These are phyloP conservation scores for Crambe crambe DNA, from an alignment of 37 sponge, comb jelly and placozoan genomes.

Conservation along the genomic window DNA sequence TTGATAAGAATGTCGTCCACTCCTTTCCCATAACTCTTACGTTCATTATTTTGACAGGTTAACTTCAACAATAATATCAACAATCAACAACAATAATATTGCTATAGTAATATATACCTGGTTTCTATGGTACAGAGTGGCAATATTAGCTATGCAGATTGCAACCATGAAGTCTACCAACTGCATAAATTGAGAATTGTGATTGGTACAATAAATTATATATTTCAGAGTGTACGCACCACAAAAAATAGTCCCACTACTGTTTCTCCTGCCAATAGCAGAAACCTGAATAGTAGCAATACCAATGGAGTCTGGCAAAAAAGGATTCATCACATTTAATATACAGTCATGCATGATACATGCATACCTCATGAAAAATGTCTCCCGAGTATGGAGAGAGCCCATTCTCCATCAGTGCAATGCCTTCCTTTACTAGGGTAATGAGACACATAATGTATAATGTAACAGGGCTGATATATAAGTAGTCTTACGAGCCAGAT, in stretches of 20 bases:
- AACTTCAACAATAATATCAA: neutral
- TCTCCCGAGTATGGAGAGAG: constrained; percentile 83
- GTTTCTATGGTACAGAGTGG: constrained; percentile 22
- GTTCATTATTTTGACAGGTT: constrained; percentile 2
- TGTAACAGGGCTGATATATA: no score
- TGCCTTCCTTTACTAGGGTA: constrained; percentile 81
- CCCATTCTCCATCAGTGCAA: constrained; percentile 49
- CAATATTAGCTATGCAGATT: constrained; percentile 38
- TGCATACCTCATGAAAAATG: constrained; percentile 72
- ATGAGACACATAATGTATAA: no score
- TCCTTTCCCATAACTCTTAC: constrained; percentile 63
- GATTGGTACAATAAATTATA: neutral
- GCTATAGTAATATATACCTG: constrained; percentile 62
- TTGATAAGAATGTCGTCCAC: constrained; percentile 67
- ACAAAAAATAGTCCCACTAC: constrained; percentile 64
- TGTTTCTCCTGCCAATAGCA: constrained; percentile 33
- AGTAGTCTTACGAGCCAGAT: no score
- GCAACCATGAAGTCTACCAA: constrained; percentile 60
- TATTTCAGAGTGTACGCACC: constrained; percentile 59
- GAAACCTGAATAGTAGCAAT: constrained; percentile 48
- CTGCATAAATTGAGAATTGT: constrained; percentile 27
- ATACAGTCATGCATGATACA: neutral
- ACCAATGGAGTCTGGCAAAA: constrained; percentile 60
- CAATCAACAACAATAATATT: no score
- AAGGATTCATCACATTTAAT: neutral